Evolutionary conservation across 1,140 invertebrate species (phyloP), one percentile per base, ranked within the genome.

Genomic region (Pemphigus obesinymphae): DNA sequence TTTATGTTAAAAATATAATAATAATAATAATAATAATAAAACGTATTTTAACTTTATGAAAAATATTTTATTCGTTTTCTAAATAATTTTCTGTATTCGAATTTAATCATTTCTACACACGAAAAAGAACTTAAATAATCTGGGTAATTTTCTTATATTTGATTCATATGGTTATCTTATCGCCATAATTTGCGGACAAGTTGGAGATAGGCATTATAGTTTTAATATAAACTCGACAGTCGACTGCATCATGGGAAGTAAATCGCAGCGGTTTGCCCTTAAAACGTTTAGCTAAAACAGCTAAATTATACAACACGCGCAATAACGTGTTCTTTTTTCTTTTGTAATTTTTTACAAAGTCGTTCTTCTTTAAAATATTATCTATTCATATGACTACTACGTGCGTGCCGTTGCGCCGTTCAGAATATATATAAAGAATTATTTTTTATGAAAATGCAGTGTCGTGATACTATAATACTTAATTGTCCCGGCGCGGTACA

Each of bases 301-400:
- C 29, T 31, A 17, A n/a, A 31, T 6, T 66, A 37, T 6, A 34
- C 15, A n/a, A 53, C 26, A 20, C 40, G n/a, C 2, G n/a, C n/a
- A n/a, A n/a, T n/a, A 48, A 13, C 5, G 29, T 75, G 45, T 50
- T 45, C 26, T 48, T 29, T 76, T 58, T 37, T 58, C 17, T 76
- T 58, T 76, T 76, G 73, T 76, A 76, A 58, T 58, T 76, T 31
- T 58, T 37, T 76, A 76, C 73, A 55, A 76, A 58, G 50, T 58
- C 13, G 29, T 29, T 76, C 53, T 55, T 50, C 34, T n/a, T 6
- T 68, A 15, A 70, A 23, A 26, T 43, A 66, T 40, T 40, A 40
- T 66, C 48, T 72, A 20, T 11, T 2, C 1, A 55, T 23, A 58
- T 55, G 72, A 55, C 10, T 20, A 8, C 31, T 55, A 37, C 31